These are phyloP conservation scores for Speoplatyrhinus poulsoni DNA, from an alignment of 2,113 vertebrate genomes.

Conservation along the genomic window DNA sequence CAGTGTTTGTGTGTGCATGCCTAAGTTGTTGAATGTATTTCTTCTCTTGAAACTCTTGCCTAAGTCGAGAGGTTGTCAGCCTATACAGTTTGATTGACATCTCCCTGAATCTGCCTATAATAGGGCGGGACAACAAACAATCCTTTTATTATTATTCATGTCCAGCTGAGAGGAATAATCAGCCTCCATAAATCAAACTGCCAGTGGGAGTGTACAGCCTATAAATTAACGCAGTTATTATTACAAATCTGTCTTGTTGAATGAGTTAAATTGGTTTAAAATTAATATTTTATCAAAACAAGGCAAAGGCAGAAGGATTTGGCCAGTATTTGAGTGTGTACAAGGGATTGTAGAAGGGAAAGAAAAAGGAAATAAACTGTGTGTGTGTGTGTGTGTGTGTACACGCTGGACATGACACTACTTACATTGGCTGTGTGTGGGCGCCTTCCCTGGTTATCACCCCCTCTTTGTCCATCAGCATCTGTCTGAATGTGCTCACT, in stretches of 20 bases:
- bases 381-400: not conserved
- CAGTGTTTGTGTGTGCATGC: not conserved
- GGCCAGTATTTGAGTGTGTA: not conserved
- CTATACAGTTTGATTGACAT: no score
- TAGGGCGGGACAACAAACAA: no score
- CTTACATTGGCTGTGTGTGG: slow-evolving; percentile 87
- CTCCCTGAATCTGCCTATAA: no score
- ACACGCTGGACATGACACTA: slow-evolving; percentile 23
- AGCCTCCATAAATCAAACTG: no score
- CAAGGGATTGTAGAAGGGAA: no score
- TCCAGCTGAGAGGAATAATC: no score
- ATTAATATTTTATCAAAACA: not conserved
- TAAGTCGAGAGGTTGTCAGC: not conserved
- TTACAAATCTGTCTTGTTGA: no score
- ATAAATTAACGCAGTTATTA: no score
- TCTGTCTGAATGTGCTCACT: slow-evolving; percentile 95
- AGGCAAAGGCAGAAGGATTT: not conserved
- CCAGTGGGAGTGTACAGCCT: no score
- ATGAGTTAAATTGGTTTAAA: no score
- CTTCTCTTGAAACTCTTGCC: slow-evolving; percentile 1
- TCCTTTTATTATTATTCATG: no score
- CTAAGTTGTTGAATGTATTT: slow-evolving; percentile 6
- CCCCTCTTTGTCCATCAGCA: slow-evolving; percentile 99
- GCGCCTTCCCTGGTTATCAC: slow-evolving; percentile 93
- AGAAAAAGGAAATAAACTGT: no score